A percentile compares a stretch with the other conserved stretches of the same genome.
These are phyloP conservation scores for Dolomedes plantarius DNA, from an alignment of 2,888 invertebrate species.

Conservation along the genomic window DNA sequence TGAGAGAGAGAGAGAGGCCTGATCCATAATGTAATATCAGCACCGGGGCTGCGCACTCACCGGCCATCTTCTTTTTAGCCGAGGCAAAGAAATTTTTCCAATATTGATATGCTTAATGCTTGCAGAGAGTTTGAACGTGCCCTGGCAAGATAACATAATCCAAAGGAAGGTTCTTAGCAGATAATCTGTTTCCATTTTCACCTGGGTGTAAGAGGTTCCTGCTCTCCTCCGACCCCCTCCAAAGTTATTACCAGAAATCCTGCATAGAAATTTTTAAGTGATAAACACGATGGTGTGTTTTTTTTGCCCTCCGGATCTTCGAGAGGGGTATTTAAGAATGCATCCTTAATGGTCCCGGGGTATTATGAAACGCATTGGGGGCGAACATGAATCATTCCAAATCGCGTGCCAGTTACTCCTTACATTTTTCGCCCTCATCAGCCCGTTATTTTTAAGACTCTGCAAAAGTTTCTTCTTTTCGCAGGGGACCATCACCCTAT, in stretches of 20 bases:
- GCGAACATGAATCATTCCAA: not conserved
- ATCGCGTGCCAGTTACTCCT: not conserved
- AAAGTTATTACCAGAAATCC: constrained; percentile 15
- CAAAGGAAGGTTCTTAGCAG: constrained; percentile 36
- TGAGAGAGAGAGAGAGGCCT: not conserved
- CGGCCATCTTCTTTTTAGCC: constrained; percentile 33
- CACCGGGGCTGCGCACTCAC: not conserved
- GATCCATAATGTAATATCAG: constrained; percentile 57
- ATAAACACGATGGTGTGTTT: constrained; percentile 27
- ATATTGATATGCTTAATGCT: constrained; percentile 69
- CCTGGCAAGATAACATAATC: constrained; percentile 66
- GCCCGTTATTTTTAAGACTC: too few relatives aligned
- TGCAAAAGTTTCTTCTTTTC: too few relatives aligned
- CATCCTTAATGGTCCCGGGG: not conserved
- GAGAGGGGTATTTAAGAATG: not conserved
- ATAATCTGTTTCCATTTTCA: constrained; percentile 71
- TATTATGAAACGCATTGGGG: not conserved
- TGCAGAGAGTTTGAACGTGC: constrained; percentile 53
- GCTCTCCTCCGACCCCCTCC: not conserved
- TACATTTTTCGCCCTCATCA: too few relatives aligned
- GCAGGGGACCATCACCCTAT: too few relatives aligned
- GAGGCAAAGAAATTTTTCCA: constrained; percentile 33
- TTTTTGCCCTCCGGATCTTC: not conserved
- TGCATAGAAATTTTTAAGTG: constrained; percentile 57
- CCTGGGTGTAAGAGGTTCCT: constrained; percentile 22